Evolutionary conservation across 1,140 invertebrate genomes (phyloP).

Genomic region (Aethina tumida): DNA sequence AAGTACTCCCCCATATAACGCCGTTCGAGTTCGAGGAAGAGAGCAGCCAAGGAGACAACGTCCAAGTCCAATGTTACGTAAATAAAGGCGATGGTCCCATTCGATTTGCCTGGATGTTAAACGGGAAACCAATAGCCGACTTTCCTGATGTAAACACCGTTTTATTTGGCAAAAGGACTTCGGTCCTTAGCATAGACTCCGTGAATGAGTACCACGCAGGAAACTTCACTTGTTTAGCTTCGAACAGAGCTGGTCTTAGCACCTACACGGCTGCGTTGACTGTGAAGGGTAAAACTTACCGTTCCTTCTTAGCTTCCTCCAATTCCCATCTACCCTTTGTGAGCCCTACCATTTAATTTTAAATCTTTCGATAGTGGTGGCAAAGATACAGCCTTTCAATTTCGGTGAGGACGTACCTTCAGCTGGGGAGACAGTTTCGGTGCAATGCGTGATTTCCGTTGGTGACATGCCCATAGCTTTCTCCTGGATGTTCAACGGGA

Average conservation of each 20-base stretch:
- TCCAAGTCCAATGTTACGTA: conserved; percentile 30
- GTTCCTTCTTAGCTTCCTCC: background rate
- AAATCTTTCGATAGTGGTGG: conserved; percentile 31
- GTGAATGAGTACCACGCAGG: conserved; percentile 66
- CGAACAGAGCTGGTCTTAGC: conserved; percentile 55
- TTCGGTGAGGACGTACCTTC: conserved; percentile 47
- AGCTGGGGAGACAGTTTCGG: conserved; percentile 33
- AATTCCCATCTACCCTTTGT: background rate
- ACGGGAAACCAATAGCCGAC: conserved; percentile 29
- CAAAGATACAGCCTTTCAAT: conserved; percentile 57
- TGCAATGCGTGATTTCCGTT: conserved; percentile 23
- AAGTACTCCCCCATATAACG: conserved; percentile 48
- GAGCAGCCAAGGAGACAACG: conserved; percentile 34
- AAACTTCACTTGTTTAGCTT: conserved; percentile 59
- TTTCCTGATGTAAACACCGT: conserved; percentile 19
- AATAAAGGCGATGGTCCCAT: conserved; percentile 30
- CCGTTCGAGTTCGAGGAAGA: conserved; percentile 55
- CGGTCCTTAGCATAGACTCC: conserved; percentile 64
- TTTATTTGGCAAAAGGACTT: conserved; percentile 57
- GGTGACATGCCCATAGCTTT: conserved; percentile 41
- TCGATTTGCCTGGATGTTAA: conserved; percentile 38
- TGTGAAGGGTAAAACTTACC: conserved; percentile 53
- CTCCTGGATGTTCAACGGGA: conserved; percentile 50
- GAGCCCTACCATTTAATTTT: conserved; percentile 1
- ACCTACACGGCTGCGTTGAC: conserved; percentile 56